A percentile compares a stretch with the other conserved stretches of the same genome.
Conservation (phyloP, 2,113 vertebrate genomes). For the Nesoenas mayeri region DNA sequence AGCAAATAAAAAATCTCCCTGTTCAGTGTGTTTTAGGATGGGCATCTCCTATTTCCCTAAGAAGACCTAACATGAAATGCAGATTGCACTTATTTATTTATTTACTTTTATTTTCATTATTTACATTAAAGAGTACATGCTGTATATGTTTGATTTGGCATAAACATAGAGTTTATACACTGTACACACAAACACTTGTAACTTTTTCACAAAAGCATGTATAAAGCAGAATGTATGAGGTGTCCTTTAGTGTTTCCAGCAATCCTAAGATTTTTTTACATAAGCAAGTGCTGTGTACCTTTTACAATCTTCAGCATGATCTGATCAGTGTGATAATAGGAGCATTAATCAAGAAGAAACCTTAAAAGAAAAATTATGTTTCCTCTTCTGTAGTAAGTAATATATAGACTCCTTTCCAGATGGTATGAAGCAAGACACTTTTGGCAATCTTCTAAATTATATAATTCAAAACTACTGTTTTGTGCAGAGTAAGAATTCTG, state of each 20-base stretch:
- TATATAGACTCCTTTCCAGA: not conserved
- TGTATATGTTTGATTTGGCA: not conserved
- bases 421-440: not conserved
- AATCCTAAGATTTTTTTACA: not conserved
- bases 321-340: not conserved
- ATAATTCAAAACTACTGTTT: not conserved
- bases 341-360: constrained; percentile 6
- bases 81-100: not conserved
- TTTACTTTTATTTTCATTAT: not conserved
- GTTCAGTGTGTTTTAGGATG: not conserved
- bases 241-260: not conserved
- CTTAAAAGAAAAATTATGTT: not conserved
- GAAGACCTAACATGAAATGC: not conserved
- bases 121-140: not conserved
- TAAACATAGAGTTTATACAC: not conserved
- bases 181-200: not conserved
- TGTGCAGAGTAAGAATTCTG: not conserved
- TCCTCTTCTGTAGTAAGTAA: not conserved
- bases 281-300: not conserved
- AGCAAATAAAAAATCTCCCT: fast-evolving
- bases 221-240: not conserved
- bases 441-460: not conserved
- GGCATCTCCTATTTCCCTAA: not conserved
- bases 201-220: not conserved
- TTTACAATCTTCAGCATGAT: not conserved